Percentiles rank a stretch among this genome's conserved stretches.
phyloP scores from a whole-genome alignment of 2,888 invertebrate species.

The Dicyrtomina minuta region DNA sequence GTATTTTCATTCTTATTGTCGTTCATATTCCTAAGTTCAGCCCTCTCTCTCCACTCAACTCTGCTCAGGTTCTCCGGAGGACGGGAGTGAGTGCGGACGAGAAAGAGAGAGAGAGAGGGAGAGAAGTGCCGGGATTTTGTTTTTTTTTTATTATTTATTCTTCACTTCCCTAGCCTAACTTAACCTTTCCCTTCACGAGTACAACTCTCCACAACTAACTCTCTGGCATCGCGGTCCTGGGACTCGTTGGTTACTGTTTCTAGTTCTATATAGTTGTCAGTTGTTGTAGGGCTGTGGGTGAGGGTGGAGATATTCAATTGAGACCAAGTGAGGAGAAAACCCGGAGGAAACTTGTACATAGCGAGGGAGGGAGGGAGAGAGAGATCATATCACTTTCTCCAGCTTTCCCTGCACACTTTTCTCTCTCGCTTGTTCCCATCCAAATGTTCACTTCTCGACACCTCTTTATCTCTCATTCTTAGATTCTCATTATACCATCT shows the following conservation, averaged over 20 bases:
- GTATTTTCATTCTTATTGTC: too few relatives aligned
- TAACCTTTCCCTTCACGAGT: too few relatives aligned
- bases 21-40: not conserved
- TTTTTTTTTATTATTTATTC: too few relatives aligned
- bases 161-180: too few relatives aligned
- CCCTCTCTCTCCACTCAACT: not conserved
- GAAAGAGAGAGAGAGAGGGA: not conserved
- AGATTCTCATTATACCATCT: constrained; percentile 1
- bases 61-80: not conserved
- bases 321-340: not conserved
- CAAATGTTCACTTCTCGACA: not conserved
- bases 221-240: too few relatives aligned
- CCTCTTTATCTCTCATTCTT: constrained; percentile 3
- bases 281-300: too few relatives aligned
- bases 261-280: too few relatives aligned
- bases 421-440: constrained; percentile 9
- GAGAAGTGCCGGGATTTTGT: not conserved
- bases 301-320: too few relatives aligned
- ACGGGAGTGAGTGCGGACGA: not conserved
- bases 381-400: constrained; percentile 25
- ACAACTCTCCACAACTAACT: too few relatives aligned
- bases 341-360: not conserved
- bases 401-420: constrained; percentile 6
- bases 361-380: not conserved
- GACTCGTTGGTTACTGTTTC: too few relatives aligned